Conservation (phyloP, 2,797 vertebrate genomes). For the Sphenodon punctatus region DNA sequence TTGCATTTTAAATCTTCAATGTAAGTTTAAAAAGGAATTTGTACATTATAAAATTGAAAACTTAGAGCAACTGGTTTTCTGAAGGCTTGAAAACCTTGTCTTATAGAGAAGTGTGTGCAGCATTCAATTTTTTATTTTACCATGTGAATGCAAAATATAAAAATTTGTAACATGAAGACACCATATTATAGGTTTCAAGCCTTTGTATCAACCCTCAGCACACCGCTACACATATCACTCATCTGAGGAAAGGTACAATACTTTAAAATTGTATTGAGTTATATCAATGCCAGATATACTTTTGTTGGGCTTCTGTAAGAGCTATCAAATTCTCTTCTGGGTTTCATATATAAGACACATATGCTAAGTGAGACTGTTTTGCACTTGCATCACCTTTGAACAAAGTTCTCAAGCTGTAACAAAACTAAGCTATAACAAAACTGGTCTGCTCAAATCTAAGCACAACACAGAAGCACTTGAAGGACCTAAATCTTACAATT, state of each 20-base stretch:
- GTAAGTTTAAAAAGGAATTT: not conserved
- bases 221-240: constrained; percentile 11
- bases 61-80: not conserved
- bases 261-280: constrained; percentile 14
- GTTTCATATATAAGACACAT: not conserved
- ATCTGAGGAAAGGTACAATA: constrained; percentile 15
- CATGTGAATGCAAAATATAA: not conserved
- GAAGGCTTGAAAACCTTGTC: no score
- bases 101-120: no score
- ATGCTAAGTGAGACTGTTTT: not conserved
- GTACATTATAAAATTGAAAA: not conserved
- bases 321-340: not conserved
- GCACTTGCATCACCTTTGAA: not conserved
- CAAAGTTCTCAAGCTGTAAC: not conserved
- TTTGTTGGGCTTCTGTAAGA: not conserved
- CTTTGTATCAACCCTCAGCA: not conserved
- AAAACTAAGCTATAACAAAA: constrained; percentile 31
- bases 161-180: no score
- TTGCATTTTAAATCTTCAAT: constrained; percentile 3
- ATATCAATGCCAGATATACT: not conserved
- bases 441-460: constrained; percentile 38
- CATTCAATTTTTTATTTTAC: not conserved
- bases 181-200: constrained; percentile 20
- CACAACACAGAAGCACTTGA: constrained; percentile 30
- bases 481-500: constrained; percentile 58